phyloP scores from a whole-genome alignment of 2,888 invertebrate genomes.

The Sarcophaga subvicina region DNA sequence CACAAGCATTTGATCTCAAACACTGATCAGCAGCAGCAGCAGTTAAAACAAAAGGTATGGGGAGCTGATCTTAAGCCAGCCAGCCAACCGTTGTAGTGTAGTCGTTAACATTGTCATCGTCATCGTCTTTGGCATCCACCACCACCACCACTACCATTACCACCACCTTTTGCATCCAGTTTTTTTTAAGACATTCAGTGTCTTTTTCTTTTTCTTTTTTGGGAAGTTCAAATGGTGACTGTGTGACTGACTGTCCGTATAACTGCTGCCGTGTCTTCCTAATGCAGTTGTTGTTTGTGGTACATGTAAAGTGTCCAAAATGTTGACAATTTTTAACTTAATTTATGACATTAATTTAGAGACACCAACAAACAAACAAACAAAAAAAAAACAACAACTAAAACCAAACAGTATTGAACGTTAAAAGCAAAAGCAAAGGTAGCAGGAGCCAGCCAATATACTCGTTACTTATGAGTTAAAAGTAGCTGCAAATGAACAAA shows the following conservation, averaged over 20 bases:
- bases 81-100: not conserved
- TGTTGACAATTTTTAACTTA: slow-evolving; percentile 74
- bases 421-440: too few relatives aligned
- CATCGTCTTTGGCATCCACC: not conserved
- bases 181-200: not conserved
- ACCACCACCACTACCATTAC: slow-evolving; percentile 13
- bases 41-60: slow-evolving; percentile 14
- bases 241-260: too few relatives aligned
- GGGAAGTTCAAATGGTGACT: too few relatives aligned
- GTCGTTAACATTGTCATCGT: too few relatives aligned
- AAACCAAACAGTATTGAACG: not conserved
- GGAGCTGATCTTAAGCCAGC: slow-evolving; percentile 21
- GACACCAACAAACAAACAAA: slow-evolving; percentile 12
- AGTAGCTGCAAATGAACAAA: slow-evolving; percentile 62
- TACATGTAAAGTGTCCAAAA: slow-evolving; percentile 71
- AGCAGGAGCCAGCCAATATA: slow-evolving; percentile 41
- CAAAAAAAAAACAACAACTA: slow-evolving; percentile 1
- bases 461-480: slow-evolving; percentile 25
- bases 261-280: slow-evolving; percentile 2
- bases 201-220: too few relatives aligned
- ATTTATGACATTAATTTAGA: slow-evolving; percentile 79
- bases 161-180: slow-evolving; percentile 40
- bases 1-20: slow-evolving; percentile 45
- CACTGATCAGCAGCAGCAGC: slow-evolving; percentile 35
- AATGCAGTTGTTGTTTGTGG: slow-evolving; percentile 68